Evolutionary conservation across 2,888 invertebrate species (phyloP).

Genomic region (Clanis bilineata): DNA sequence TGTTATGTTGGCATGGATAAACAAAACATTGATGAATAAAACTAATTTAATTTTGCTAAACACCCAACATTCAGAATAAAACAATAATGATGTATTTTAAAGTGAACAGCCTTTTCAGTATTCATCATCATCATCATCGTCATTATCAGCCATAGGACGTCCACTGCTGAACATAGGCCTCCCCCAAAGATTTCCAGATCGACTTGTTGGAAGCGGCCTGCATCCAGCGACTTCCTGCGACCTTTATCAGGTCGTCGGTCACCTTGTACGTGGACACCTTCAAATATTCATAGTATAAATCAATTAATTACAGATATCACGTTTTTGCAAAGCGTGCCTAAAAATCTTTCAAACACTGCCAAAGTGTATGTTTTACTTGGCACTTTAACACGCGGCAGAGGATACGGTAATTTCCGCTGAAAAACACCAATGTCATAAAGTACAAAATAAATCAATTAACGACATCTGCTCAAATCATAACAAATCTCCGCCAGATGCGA

Average conservation of each 20-base stretch:
- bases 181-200: too few species aligned
- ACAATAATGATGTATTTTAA: too few species aligned
- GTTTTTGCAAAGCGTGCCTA: neutral
- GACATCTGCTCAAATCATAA: neutral
- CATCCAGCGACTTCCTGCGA: too few species aligned
- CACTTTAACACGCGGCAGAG: neutral
- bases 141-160: too few species aligned
- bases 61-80: neutral
- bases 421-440: neutral
- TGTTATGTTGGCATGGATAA: neutral
- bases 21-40: neutral
- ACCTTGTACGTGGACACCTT: too few species aligned
- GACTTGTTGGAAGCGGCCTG: too few species aligned
- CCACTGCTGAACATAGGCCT: too few species aligned
- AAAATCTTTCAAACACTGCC: neutral
- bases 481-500: neutral
- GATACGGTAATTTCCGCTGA: neutral
- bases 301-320: neutral
- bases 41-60: neutral
- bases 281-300: too few species aligned
- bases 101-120: too few species aligned
- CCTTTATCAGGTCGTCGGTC: too few species aligned
- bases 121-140: too few species aligned
- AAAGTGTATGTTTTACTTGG: neutral
- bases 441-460: neutral